Evolutionary conservation across 2,797 vertebrate species (phyloP).

Genomic region (Anguilla pacifica): DNA sequence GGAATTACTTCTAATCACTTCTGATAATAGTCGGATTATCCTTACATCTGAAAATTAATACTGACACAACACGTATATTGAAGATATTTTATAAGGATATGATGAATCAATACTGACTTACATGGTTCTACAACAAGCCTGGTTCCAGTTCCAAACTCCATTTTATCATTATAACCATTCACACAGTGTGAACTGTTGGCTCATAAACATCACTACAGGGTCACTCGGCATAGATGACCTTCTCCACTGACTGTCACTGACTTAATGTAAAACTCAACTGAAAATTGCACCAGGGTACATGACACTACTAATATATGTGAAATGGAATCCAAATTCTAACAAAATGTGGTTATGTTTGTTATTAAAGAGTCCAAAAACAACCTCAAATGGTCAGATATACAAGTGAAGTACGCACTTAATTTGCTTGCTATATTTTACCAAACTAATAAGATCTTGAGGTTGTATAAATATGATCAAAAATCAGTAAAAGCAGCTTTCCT

Average conservation of each 20-base stretch:
- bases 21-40: no score
- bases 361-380: not conserved
- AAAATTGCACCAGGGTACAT: not conserved
- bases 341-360: not conserved
- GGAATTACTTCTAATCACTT: no score
- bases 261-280: not conserved
- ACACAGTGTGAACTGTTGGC: conserved; percentile 1
- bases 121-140: conserved; percentile 31
- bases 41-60: no score
- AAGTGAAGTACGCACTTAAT: not conserved
- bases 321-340: not conserved
- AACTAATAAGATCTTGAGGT: not conserved
- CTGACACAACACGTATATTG: not conserved
- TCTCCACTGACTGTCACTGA: not conserved
- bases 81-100: not conserved
- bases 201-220: not conserved
- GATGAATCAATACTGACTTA: conserved; percentile 26
- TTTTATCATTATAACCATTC: not conserved
- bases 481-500: no score
- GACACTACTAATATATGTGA: not conserved
- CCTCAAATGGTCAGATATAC: not conserved
- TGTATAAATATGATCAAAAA: not conserved
- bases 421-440: no score
- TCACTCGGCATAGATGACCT: not conserved
- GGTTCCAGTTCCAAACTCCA: conserved; percentile 34